Percentiles rank a stretch among this genome's conserved stretches.
phyloP scores from a whole-genome alignment of 2,888 invertebrate genomes.

The Polyploca ridens region DNA sequence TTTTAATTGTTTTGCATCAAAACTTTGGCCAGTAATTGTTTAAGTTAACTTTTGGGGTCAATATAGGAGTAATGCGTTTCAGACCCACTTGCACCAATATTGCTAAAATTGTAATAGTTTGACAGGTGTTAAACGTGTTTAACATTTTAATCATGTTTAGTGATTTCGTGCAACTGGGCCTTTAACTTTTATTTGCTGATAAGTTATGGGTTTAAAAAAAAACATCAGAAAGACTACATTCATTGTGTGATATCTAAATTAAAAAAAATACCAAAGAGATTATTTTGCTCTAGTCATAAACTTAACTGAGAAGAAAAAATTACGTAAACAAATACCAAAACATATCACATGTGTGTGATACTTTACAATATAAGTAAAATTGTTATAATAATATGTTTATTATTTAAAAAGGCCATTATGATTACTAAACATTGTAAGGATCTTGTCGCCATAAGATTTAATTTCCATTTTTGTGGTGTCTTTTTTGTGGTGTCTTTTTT shows the following conservation, averaged over 20 bases:
- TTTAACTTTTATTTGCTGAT: neutral
- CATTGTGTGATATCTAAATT: neutral
- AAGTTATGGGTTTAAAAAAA: neutral
- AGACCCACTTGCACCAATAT: neutral
- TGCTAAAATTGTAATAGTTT: neutral
- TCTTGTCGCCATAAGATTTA: no score
- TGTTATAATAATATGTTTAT: neutral
- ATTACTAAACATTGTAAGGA: no score
- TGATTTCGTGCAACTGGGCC: neutral
- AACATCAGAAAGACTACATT: neutral
- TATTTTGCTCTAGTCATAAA: neutral
- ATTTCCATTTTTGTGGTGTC: neutral
- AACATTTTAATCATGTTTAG: neutral
- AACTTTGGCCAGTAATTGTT: conserved; percentile 62
- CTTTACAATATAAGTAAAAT: neutral
- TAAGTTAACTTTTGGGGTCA: neutral
- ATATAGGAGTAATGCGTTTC: neutral
- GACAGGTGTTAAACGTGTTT: neutral
- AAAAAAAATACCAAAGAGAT: neutral
- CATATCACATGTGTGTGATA: conserved; percentile 4
- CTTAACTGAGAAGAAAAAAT: neutral
- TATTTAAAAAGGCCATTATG: no score
- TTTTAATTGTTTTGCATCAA: conserved; percentile 73
- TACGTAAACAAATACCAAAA: neutral
- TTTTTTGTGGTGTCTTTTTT: neutral